Conservation (phyloP, 2,888 invertebrate species). For the Hyposoter dolosus region DNA sequence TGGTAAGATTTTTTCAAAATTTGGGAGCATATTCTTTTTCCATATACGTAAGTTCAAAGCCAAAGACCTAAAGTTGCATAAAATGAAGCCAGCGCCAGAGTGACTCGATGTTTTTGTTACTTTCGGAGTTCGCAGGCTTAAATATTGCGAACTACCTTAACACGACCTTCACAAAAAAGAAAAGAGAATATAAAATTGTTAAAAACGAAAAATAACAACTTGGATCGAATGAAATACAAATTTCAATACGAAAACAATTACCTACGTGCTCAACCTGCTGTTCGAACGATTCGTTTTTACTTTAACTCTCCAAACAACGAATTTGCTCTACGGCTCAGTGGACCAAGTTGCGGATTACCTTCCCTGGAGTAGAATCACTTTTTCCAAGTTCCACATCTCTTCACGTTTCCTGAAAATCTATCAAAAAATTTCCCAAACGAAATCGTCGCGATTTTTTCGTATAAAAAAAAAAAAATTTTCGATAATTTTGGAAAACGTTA, state of each 20-base stretch:
- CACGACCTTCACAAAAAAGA: background rate
- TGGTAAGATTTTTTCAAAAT: background rate
- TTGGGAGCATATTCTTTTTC: background rate
- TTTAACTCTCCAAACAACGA: conserved; percentile 12
- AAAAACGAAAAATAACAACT: background rate
- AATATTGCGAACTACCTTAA: background rate
- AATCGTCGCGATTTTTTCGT: background rate
- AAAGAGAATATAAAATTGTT: background rate
- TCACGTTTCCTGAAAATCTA: background rate
- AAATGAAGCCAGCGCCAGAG: background rate
- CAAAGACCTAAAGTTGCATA: background rate
- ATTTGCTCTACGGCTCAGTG: background rate
- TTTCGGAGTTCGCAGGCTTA: background rate
- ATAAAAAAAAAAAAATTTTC: background rate
- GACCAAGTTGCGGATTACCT: background rate
- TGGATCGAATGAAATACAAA: background rate
- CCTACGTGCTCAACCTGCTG: background rate
- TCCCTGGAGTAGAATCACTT: background rate
- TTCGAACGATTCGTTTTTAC: background rate
- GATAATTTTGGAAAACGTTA: background rate
- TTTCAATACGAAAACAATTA: background rate
- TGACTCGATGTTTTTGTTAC: background rate
- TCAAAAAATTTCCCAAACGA: background rate
- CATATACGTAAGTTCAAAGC: background rate
- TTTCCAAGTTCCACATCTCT: background rate